Evolutionary conservation across 1,140 invertebrate species (phyloP), one percentile per base, ranked within the genome.

Genomic region (Zaprionus vittiger): DNA sequence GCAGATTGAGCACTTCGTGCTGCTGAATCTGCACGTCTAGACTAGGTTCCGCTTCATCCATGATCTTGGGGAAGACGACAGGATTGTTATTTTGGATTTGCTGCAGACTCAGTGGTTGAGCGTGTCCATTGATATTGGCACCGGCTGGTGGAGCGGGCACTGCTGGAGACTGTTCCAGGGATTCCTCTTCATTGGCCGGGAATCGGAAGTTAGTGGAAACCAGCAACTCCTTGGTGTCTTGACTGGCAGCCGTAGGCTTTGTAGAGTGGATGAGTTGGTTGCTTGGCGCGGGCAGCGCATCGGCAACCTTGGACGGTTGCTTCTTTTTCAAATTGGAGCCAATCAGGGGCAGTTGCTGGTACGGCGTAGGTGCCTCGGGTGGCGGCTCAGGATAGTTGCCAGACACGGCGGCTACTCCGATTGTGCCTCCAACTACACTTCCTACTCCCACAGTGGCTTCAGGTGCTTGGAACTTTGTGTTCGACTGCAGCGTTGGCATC

Each of bases 191-290:
- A 41, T 87, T 83, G 1, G 77, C 81, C 0, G 92, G 92, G 28
- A 93, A 93, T 0, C 92, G 91, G 47, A 93, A 91, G 55, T 92
- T 92, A n/a, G 78, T 91, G 17, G 91, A 85, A 0, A 92, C 86
- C 7, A 91, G 49, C 4, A 92, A 63, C 28, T 92, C 91, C 41
- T 92, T 82, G 6, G 91, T 91, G 26, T 92, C 83, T 55, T 73
- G 61, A 15, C 60, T 28, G 41, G 41, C 41, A 17, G 41, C 41
- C 7, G 41, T 47, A 12, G 49, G 34, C 4, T 74, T 44, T n/a
- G 61, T 49, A 14, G 20, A 54, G 9, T 44, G 57, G 11, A 41
- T 11, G 6, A 63, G 65, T 5, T 68, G 66, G 15, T 20, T 54
- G 2, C 59, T 59, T 3, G 59, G 37, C 14, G 68, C 31, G 7